Base-by-base conservation (phyloP, 2,888 invertebrate species). In the Elegia similella region DNA sequence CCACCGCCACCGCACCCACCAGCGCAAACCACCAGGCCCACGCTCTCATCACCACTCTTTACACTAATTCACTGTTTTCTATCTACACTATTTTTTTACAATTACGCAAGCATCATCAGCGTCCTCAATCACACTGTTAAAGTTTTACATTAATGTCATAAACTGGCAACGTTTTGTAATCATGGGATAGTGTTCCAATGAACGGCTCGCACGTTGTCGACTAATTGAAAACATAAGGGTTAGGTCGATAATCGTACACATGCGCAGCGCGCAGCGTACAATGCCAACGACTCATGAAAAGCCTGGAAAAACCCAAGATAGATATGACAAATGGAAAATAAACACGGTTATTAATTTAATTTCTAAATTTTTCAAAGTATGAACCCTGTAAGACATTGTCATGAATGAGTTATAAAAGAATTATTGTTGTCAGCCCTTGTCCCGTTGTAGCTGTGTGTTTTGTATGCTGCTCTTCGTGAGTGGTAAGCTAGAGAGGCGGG, bases 181-280 rank as follows among this genome's bases (percentile, higher is more conserved):
- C 29, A 46, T 6, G 6, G 10, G 23, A 34, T 34, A n/a, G n/a
- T 32, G 3, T 50, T 50, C 34, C 12, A 15, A 50, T 16, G 16
- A 50, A 34, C 34, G 17, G 12, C 34, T 50, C 13, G 7, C 50
- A 50, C 50, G 34, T 50, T 50, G 38, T 34, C 32, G 38, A 34
- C 38, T 50, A 34, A 34, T 50, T 50, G 48, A 48, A 48, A 48
- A 48, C 16, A 50, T 50, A 34, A 17, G 50, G 50, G 50, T 50
- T 17, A 12, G 74, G 50, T 82, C 83, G 78, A 82, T 83, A 70
- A 0, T 2, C 2, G 8, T 68, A 73, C 82, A 75, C 74, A 60
- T 72, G 83, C 82, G 82, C 75, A 32, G 46, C 55, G 60, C 57
- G 59, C 43, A 52, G 55, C 29, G 5, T 23, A 23, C 2, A 5